A percentile compares a stretch with the other conserved stretches of the same genome.
Conservation (phyloP, 1,140 invertebrate genomes). For the Drosophila sulfurigaster region DNA sequence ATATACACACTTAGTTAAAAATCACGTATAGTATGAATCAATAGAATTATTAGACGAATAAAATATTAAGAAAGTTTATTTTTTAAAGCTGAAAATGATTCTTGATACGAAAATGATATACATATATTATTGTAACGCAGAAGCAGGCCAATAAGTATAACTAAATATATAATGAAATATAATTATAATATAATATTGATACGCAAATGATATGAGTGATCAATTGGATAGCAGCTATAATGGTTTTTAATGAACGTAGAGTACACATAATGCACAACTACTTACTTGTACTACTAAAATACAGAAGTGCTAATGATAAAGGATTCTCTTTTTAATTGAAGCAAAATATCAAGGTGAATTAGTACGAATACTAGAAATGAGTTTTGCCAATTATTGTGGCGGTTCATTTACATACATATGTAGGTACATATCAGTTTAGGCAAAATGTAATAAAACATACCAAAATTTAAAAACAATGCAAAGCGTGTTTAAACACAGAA, state of each 20-base stretch:
- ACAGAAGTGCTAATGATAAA: not conserved
- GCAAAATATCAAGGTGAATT: conserved; percentile 37
- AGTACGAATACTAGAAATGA: conserved; percentile 15
- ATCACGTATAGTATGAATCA: conserved; percentile 65
- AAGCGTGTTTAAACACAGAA: conserved; percentile 67
- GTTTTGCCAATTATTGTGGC: conserved; percentile 45
- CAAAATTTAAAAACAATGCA: conserved; percentile 57
- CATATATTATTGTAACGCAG: conserved; percentile 47
- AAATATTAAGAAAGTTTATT: conserved; percentile 79
- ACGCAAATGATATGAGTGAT: conserved; percentile 26
- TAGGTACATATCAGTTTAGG: conserved; percentile 78
- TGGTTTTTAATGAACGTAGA: conserved; percentile 72
- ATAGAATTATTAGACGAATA: conserved; percentile 63
- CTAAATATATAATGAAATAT: conserved; percentile 28
- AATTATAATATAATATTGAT: no score
- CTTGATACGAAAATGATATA: conserved; percentile 59
- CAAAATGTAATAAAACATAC: conserved; percentile 44
- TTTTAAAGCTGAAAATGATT: conserved; percentile 64
- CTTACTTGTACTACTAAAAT: conserved; percentile 44
- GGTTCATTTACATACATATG: conserved; percentile 64
- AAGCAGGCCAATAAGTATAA: conserved; percentile 36
- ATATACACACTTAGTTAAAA: conserved; percentile 50
- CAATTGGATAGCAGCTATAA: conserved; percentile 74
- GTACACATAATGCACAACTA: conserved; percentile 73
- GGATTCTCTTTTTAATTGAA: conserved; percentile 5